A percentile compares a stretch with the other conserved stretches of the same genome.
These are phyloP conservation scores for Drosophila nr. perissopoda DNA, from an alignment of 2,888 invertebrate genomes.

Conservation along the genomic window DNA sequence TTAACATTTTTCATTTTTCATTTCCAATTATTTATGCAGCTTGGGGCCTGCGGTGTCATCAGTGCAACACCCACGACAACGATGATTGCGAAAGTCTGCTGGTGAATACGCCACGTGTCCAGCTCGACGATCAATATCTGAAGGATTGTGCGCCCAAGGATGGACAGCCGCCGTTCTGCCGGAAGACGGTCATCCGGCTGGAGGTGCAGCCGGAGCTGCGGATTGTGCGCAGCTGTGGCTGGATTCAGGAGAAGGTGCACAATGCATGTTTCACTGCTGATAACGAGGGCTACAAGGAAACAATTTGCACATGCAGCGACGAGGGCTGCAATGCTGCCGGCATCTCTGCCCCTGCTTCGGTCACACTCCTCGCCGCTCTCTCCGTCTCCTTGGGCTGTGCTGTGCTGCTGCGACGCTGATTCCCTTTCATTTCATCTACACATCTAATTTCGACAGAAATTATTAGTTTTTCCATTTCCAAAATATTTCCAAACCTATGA, in stretches of 20 bases:
- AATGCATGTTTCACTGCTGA: constrained; percentile 87
- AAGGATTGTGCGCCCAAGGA: constrained; percentile 84
- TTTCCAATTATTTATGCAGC: constrained; percentile 82
- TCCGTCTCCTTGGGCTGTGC: constrained; percentile 25
- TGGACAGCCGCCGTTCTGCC: constrained; percentile 87
- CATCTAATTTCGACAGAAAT: not conserved
- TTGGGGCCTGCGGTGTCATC: constrained; percentile 88
- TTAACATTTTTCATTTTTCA: constrained; percentile 9
- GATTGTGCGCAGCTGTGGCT: constrained; percentile 88
- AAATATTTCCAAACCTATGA: not conserved
- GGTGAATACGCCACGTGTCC: constrained; percentile 85
- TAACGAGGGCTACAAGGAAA: constrained; percentile 88
- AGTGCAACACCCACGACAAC: constrained; percentile 90
- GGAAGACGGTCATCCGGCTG: constrained; percentile 89
- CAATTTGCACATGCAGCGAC: constrained; percentile 88
- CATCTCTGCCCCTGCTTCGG: constrained; percentile 31
- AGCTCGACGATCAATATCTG: constrained; percentile 85
- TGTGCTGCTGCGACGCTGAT: constrained; percentile 52
- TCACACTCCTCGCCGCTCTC: constrained; percentile 38
- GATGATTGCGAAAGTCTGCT: constrained; percentile 88
- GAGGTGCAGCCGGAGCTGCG: constrained; percentile 84
- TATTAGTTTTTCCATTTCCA: not conserved
- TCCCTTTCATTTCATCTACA: constrained; percentile 1
- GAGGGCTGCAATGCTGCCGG: constrained; percentile 87
- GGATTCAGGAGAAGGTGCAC: constrained; percentile 79